These are phyloP conservation scores for Echinarachnius parma DNA, from an alignment of 53 echinoderm and acorn worm genomes.

Conservation along the genomic window DNA sequence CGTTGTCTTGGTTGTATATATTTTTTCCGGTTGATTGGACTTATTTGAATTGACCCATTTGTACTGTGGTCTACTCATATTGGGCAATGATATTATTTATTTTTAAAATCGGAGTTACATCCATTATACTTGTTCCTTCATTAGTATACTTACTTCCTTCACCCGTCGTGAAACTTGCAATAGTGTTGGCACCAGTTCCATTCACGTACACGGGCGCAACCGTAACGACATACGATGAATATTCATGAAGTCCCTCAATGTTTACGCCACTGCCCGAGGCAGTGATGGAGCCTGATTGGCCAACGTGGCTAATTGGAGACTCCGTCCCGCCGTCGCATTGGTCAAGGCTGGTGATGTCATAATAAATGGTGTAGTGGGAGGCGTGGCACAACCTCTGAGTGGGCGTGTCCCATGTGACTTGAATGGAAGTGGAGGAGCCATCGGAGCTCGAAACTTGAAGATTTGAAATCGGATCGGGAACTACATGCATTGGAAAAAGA, in stretches of 20 bases:
- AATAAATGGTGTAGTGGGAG: constrained; percentile 26
- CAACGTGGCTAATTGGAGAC: neutral
- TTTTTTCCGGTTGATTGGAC: too few relatives aligned
- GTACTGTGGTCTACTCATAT: too few relatives aligned
- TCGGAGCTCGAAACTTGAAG: neutral
- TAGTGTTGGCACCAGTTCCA: constrained; percentile 3
- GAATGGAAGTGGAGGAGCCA: constrained; percentile 6
- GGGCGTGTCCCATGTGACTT: constrained; percentile 4
- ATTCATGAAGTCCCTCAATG: constrained; percentile 25
- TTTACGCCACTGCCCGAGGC: neutral
- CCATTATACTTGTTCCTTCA: too few relatives aligned
- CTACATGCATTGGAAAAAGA: neutral
- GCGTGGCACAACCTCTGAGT: constrained; percentile 3
- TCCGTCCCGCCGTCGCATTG: constrained; percentile 5
- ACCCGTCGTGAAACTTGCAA: neutral
- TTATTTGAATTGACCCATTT: too few relatives aligned
- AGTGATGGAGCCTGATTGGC: constrained; percentile 25
- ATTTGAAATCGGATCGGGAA: constrained; percentile 21
- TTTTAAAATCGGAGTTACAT: too few relatives aligned
- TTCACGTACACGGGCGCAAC: constrained; percentile 6
- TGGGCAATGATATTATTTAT: too few relatives aligned
- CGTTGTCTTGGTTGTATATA: too few relatives aligned
- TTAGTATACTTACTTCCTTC: constrained; percentile 18
- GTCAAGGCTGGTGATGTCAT: constrained; percentile 27
- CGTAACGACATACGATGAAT: constrained; percentile 22